Base-by-base conservation (phyloP, 2,113 vertebrate genomes). In the Sebastes schlegelii region DNA sequence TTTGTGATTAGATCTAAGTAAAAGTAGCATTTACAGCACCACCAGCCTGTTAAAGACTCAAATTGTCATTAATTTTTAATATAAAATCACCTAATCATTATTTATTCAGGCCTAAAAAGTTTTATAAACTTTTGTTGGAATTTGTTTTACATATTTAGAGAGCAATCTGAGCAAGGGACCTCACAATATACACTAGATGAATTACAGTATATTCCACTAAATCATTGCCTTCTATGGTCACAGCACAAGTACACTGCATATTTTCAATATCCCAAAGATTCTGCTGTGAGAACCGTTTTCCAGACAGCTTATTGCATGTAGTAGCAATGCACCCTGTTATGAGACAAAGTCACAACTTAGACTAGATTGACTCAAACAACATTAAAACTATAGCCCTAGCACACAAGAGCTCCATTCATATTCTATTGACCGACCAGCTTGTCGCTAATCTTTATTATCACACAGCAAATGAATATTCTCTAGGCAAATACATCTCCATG, bases 361-460 rank as follows among this genome's bases (percentile, higher is more conserved):
- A 74, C 48, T 21, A 21, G 19, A 81, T 13, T 68, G 42, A 62
- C 21, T 76, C 19, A 63, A 66, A 86, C 43, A 68, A 74, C 34
- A 52, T 67, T 66, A 67, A 77, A 82, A 74, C 58, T 49, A 19
- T 2, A 58, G 26, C 16, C 26, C 42, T 9, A 5, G 54, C 48
- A 60, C 66, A 90, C 89, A 90, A 87, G 72, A 65, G 83, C 58
- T 54, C 70, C 74, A 86, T 89, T 88, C 87, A 88, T 60, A 68
- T 84, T 55, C 48, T 90, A 80, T 8, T 61, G 72, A 84, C 79
- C 68, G 84, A 88, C 51, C 57, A 79, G 57, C 46, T 83, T 23
- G 63, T 83, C 7, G 14, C 84, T 93, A 90, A 92, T 90, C 64
- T 74, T 86, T 88, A 85, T 91, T 80, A 92, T 92, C 82, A 85